Percentiles rank a stretch among this genome's conserved stretches.
These are phyloP conservation scores for Agrochola macilenta DNA, from an alignment of 2,888 invertebrate species.

Conservation along the genomic window DNA sequence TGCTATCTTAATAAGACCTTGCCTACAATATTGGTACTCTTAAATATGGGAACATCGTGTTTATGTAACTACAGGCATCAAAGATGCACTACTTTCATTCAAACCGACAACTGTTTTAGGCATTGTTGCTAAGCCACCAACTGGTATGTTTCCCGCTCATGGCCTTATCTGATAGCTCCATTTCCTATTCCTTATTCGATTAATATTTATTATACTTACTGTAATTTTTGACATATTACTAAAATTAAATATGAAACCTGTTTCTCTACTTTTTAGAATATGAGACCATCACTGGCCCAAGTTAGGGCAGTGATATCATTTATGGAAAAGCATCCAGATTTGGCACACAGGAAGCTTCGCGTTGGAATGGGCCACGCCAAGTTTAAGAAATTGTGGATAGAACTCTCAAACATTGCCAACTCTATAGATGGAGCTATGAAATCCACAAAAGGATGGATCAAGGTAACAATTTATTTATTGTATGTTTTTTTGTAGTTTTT, in stretches of 20 bases:
- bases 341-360: constrained; percentile 78
- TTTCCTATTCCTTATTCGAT: not conserved
- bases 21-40: not conserved
- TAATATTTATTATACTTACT: not conserved
- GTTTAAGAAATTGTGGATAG: constrained; percentile 80
- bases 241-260: not conserved
- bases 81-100: not conserved
- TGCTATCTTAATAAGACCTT: not conserved
- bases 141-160: not conserved
- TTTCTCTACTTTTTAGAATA: constrained; percentile 68
- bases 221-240: not conserved
- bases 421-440: constrained; percentile 80
- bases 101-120: not conserved
- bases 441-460: constrained; percentile 84
- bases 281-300: constrained; percentile 81
- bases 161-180: no score
- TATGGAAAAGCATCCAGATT: constrained; percentile 82
- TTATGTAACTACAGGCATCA: not conserved
- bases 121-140: not conserved
- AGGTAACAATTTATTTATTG: constrained; percentile 70
- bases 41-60: not conserved
- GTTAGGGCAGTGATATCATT: constrained; percentile 80
- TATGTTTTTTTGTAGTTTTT: no score
- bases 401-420: constrained; percentile 78
- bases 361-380: constrained; percentile 77